Conservation (phyloP, 2,113 vertebrate species). For the Ciconia boyciana region DNA sequence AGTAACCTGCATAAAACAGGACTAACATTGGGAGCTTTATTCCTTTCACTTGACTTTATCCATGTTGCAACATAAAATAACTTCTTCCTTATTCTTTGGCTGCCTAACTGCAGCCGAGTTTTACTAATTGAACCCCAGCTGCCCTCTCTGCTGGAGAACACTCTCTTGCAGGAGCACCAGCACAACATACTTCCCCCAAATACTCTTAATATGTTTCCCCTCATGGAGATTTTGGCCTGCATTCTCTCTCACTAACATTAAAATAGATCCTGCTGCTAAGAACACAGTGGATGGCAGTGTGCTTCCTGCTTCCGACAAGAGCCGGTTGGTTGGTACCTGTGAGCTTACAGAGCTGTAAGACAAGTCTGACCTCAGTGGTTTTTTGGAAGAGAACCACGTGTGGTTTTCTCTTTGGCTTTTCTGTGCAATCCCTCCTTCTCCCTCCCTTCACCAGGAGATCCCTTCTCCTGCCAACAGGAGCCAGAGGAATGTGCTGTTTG, state of each 20-base stretch:
- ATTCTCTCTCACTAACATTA: neutral
- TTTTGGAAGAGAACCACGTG: slow-evolving; percentile 12
- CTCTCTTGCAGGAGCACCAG: neutral
- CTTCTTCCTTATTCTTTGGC: neutral
- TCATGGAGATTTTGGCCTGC: neutral
- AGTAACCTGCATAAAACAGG: neutral
- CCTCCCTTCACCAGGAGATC: slow-evolving; percentile 15
- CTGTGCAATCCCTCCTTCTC: neutral
- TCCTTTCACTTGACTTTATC: neutral
- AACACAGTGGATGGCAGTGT: neutral
- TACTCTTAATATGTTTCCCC: neutral
- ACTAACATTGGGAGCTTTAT: neutral
- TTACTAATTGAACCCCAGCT: neutral
- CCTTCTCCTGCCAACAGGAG: slow-evolving; percentile 19
- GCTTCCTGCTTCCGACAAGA: neutral
- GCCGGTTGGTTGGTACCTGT: neutral
- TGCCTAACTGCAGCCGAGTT: neutral
- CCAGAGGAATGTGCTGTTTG: slow-evolving; percentile 35
- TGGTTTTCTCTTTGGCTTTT: slow-evolving; percentile 47
- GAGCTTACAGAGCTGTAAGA: neutral
- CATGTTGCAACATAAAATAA: neutral
- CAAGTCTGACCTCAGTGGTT: neutral
- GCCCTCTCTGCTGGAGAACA: neutral
- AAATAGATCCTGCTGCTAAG: neutral
- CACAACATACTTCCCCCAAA: neutral